Conservation (phyloP, 2,797 vertebrate species). For the Morelia viridis region DNA sequence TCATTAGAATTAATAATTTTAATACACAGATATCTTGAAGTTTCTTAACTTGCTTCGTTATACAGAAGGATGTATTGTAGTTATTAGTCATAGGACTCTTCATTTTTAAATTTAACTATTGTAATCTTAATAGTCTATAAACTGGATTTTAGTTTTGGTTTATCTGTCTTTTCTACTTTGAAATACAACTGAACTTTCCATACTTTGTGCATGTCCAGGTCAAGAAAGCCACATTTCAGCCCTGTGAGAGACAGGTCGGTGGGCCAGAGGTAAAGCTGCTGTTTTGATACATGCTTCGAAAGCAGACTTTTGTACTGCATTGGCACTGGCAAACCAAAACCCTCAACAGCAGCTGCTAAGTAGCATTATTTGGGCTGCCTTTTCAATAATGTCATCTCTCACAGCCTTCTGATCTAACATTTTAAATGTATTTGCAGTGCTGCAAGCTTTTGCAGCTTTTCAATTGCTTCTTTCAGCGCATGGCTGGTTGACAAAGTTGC, state of each 20-base stretch:
- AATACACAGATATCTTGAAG: not conserved
- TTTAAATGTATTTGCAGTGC: slow-evolving; percentile 60
- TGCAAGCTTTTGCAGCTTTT: slow-evolving; percentile 75
- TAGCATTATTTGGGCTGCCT: slow-evolving; percentile 67
- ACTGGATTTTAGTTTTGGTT: slow-evolving; percentile 41
- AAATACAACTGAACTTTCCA: slow-evolving; percentile 69
- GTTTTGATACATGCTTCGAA: slow-evolving; percentile 70
- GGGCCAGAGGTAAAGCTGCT: slow-evolving; percentile 83
- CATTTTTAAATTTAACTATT: slow-evolving; percentile 37
- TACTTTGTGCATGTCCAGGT: slow-evolving; percentile 81
- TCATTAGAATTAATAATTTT: slow-evolving; percentile 3
- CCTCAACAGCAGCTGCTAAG: slow-evolving; percentile 71
- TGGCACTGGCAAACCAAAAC: slow-evolving; percentile 69
- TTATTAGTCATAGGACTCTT: slow-evolving; percentile 18
- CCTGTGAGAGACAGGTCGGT: slow-evolving; percentile 80
- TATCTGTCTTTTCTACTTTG: slow-evolving; percentile 35
- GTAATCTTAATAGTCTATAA: slow-evolving; percentile 40
- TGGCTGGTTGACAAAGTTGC: slow-evolving; percentile 79
- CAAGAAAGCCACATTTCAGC: slow-evolving; percentile 79
- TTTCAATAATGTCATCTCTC: slow-evolving; percentile 62
- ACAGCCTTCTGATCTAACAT: slow-evolving; percentile 62
- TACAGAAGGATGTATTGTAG: slow-evolving; percentile 6
- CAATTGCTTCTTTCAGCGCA: slow-evolving; percentile 73
- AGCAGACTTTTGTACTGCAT: slow-evolving; percentile 68
- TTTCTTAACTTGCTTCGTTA: not conserved